phyloP scores from a whole-genome alignment of 2,888 invertebrate genomes.

The Nephrotoma appendiculata region DNA sequence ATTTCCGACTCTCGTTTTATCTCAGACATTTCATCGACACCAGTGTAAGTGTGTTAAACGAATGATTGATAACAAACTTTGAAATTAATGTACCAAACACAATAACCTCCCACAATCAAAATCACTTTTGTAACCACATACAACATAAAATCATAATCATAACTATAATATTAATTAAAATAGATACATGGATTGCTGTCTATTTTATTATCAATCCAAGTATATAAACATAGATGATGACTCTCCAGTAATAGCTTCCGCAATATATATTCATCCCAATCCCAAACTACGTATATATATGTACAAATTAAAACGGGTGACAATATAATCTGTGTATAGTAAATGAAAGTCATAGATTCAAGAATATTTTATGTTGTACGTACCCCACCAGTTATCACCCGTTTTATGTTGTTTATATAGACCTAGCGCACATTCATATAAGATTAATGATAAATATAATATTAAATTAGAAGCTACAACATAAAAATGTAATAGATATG shows the following conservation, averaged over 20 bases:
- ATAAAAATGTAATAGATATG: not conserved
- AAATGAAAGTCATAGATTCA: not conserved
- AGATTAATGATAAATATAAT: not conserved
- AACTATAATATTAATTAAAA: not conserved
- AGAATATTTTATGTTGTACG: not conserved
- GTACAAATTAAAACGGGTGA: not conserved
- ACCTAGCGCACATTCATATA: not conserved
- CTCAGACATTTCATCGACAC: not conserved
- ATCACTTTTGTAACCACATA: not conserved
- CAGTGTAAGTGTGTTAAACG: not conserved
- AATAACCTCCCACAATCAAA: not conserved
- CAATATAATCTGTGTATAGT: not conserved
- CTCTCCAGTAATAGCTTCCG: not conserved
- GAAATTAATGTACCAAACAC: not conserved
- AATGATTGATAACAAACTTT: not conserved
- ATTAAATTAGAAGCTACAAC: not conserved
- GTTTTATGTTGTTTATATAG: not conserved
- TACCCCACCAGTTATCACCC: not conserved
- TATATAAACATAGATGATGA: not conserved
- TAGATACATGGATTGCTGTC: not conserved
- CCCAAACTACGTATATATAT: not conserved
- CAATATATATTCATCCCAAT: not conserved
- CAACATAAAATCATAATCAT: not conserved
- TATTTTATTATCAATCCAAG: not conserved
- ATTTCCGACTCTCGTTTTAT: not conserved